A percentile compares a stretch with the other conserved stretches of the same genome.
phyloP scores from a whole-genome alignment of 2,888 invertebrate genomes.

The Mechanitis mazaeus region DNA sequence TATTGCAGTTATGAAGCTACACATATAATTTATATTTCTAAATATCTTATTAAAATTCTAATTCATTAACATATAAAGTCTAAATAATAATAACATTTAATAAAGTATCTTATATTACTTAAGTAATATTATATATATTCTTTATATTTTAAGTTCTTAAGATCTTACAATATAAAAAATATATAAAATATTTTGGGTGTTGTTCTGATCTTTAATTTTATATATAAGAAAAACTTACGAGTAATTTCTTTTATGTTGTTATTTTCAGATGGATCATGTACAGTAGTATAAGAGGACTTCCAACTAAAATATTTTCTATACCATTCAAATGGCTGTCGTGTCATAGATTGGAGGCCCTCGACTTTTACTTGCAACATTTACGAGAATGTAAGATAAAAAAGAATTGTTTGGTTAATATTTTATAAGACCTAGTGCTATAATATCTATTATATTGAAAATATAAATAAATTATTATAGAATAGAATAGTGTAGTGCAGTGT shows the following conservation, averaged over 20 bases:
- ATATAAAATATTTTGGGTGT: background rate
- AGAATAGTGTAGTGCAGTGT: too few relatives aligned
- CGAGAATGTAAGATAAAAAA: slow-evolving; percentile 76
- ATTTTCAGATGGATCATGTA: slow-evolving; percentile 66
- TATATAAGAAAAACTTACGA: background rate
- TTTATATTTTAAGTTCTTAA: too few relatives aligned
- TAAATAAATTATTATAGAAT: too few relatives aligned
- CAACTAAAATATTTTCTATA: slow-evolving; percentile 68
- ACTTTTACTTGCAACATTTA: slow-evolving; percentile 78
- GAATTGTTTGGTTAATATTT: background rate
- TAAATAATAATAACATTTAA: too few relatives aligned
- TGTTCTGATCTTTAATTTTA: background rate
- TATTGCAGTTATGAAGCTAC: too few relatives aligned
- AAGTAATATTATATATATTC: too few relatives aligned
- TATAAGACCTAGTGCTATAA: background rate
- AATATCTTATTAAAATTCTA: too few relatives aligned
- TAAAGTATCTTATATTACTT: too few relatives aligned
- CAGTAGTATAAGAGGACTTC: slow-evolving; percentile 69
- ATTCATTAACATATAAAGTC: too few relatives aligned
- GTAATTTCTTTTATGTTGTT: background rate
- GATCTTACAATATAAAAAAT: too few relatives aligned
- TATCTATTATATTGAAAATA: too few relatives aligned
- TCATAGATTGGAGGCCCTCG: slow-evolving; percentile 68
- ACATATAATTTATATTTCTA: too few relatives aligned
- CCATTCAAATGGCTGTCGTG: slow-evolving; percentile 70